Conservation (phyloP, 2,888 invertebrate genomes). For the Drosophila subsilvestris region DNA sequence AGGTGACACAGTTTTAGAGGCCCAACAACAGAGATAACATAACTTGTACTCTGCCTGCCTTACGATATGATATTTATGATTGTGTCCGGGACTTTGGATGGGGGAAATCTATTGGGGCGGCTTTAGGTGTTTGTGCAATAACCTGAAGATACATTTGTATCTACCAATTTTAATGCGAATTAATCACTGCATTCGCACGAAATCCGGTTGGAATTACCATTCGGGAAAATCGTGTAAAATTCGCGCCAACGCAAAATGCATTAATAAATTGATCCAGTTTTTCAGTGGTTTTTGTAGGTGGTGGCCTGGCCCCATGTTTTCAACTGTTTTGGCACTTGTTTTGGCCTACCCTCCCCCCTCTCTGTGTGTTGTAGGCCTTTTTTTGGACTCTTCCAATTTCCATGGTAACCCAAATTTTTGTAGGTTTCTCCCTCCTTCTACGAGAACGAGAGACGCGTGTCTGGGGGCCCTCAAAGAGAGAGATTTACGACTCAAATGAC, state of each 20-base stretch:
- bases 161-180: slow-evolving; percentile 38
- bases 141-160: background rate
- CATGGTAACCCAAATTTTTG: slow-evolving; percentile 67
- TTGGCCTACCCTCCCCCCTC: slow-evolving; percentile 4
- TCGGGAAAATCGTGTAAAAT: slow-evolving; percentile 55
- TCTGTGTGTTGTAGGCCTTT: slow-evolving; percentile 50
- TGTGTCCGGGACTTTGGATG: slow-evolving; percentile 2
- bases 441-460: slow-evolving; percentile 65
- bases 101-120: slow-evolving; percentile 13
- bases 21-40: slow-evolving; percentile 47
- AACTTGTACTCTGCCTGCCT: slow-evolving; percentile 26
- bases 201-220: slow-evolving; percentile 51
- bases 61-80: slow-evolving; percentile 65
- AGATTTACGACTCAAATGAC: slow-evolving; percentile 79
- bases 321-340: slow-evolving; percentile 70
- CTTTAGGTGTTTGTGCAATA: background rate
- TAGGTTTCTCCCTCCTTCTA: slow-evolving; percentile 15
- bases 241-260: slow-evolving; percentile 51
- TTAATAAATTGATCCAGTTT: slow-evolving; percentile 75
- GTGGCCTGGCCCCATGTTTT: slow-evolving; percentile 58
- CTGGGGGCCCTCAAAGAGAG: slow-evolving; percentile 37
- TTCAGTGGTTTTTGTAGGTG: slow-evolving; percentile 62
- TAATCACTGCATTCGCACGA: slow-evolving; percentile 70
- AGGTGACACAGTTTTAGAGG: slow-evolving; percentile 62
- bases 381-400: slow-evolving; percentile 37